These are phyloP conservation scores for Coregonus clupeaformis DNA, from an alignment of 2,113 vertebrate species.

Conservation along the genomic window DNA sequence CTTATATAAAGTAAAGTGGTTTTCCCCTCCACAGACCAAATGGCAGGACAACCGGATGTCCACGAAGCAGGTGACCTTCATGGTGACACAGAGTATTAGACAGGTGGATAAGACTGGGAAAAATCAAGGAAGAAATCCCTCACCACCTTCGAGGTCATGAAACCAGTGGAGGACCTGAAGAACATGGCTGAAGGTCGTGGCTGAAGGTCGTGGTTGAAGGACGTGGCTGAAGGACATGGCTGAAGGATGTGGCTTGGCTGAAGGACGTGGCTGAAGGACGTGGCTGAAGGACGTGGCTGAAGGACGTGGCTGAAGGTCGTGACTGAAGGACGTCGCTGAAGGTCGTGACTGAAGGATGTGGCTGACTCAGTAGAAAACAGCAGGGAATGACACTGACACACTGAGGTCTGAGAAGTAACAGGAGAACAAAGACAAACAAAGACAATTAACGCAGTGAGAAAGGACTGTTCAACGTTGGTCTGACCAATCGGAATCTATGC, in stretches of 20 bases:
- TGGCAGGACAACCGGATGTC: constrained; percentile 80
- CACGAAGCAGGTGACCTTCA: constrained; percentile 80
- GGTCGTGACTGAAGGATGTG: no score
- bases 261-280: no score
- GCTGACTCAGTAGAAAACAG: not conserved
- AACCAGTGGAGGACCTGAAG: constrained; percentile 62
- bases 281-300: no score
- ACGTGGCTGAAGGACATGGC: no score
- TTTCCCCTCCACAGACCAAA: constrained; percentile 63
- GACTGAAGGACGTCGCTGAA: no score
- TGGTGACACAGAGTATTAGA: constrained; percentile 77
- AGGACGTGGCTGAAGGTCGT: no score
- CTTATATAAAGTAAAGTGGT: not conserved
- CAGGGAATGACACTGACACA: constrained; percentile 50
- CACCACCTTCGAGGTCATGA: constrained; percentile 75
- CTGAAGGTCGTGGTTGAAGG: no score
- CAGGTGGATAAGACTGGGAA: constrained; percentile 76
- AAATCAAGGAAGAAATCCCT: constrained; percentile 72
- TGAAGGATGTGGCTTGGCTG: no score
- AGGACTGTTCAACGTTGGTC: no score
- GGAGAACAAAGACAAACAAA: not conserved
- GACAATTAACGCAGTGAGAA: not conserved
- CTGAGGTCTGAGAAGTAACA: not conserved
- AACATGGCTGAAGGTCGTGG: constrained; percentile 20
- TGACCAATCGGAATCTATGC: no score